Percentiles rank a stretch among this genome's conserved stretches.
Evolutionary conservation across 1,140 invertebrate genomes (phyloP).

Genomic region (Notospermus geniculatus): DNA sequence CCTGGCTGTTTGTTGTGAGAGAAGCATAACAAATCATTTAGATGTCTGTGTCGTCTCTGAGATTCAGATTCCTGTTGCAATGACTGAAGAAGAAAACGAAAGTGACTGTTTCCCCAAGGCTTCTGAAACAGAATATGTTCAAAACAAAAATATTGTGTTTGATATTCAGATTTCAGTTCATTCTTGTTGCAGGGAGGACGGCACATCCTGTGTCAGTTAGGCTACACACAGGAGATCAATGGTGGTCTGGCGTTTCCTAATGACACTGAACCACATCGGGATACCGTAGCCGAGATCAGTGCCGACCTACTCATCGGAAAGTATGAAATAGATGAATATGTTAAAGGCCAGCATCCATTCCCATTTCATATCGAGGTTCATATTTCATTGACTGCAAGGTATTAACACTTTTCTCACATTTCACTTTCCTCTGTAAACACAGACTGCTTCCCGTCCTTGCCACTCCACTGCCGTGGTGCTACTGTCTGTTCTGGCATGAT

Average conservation of each 20-base stretch:
- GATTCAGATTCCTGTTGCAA: too few species aligned
- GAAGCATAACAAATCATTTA: too few species aligned
- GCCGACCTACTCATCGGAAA: conserved; percentile 25
- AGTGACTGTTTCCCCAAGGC: too few species aligned
- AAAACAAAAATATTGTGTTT: neutral
- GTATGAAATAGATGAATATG: conserved; percentile 28
- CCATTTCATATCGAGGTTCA: conserved; percentile 20
- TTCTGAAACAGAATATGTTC: too few species aligned
- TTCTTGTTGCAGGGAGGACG: conserved; percentile 23
- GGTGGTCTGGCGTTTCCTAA: conserved; percentile 29
- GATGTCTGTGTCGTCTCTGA: too few species aligned
- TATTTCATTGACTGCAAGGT: conserved; percentile 12
- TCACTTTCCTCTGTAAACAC: too few species aligned
- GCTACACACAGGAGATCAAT: conserved; percentile 23
- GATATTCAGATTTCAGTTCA: neutral
- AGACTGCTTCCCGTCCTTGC: too few species aligned
- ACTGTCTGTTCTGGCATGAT: too few species aligned
- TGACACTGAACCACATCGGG: conserved; percentile 22
- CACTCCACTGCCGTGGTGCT: too few species aligned
- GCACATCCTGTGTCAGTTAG: conserved; percentile 28
- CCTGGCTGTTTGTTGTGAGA: too few species aligned
- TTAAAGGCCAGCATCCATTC: conserved; percentile 26
- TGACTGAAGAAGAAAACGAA: too few species aligned
- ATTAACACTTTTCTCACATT: too few species aligned
- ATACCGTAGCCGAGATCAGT: conserved; percentile 21